Base-by-base conservation (phyloP, 2,888 invertebrate genomes). In the Biston stratarius region DNA sequence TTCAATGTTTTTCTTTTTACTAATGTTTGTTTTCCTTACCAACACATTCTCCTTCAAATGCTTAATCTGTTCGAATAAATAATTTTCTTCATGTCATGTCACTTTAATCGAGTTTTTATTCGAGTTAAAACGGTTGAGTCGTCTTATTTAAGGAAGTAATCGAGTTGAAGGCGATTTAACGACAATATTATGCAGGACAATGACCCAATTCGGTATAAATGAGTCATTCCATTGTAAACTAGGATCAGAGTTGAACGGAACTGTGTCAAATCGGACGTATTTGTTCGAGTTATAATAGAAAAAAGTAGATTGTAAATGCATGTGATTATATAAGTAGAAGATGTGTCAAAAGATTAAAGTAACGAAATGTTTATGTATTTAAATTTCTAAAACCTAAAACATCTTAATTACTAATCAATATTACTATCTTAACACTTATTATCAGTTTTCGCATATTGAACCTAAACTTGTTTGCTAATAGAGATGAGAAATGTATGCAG, bases 121-220 rank as follows among this genome's bases (percentile, higher is more conserved):
- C 66, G 64, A 62, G 56, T 45, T 56, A 5, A 49, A 15, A 34
- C 1, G 14, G 15, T 14, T 52, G 1, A 33, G 58, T 53, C 40
- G 60, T 48, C 51, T 56, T 64, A 53, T 42, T 53, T 47, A 64
- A 64, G 64, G 61, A 65, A 64, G 64, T 61, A 64, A 63, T 67
- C 55, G 40, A 48, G 48, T 53, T 65, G 60, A 64, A 59, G 60
- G 57, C 42, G n/a, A 69, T 68, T 67, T 67, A 58, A 71, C 68
- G 65, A 48, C 66, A 69, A 69, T 70, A 74, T 72, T 74, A 81
- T 77, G 74, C 69, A 61, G 77, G 74, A 72, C 76, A 70, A 62
- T 74, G 76, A 64, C 81, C 79, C 65, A 77, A 73, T 78, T 81
- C 71, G 69, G 68, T 61, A 64, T 15, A 67, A 70, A 71, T 61